Evolutionary conservation across 2,888 invertebrate species (phyloP).

Genomic region (Thumatha senex): DNA sequence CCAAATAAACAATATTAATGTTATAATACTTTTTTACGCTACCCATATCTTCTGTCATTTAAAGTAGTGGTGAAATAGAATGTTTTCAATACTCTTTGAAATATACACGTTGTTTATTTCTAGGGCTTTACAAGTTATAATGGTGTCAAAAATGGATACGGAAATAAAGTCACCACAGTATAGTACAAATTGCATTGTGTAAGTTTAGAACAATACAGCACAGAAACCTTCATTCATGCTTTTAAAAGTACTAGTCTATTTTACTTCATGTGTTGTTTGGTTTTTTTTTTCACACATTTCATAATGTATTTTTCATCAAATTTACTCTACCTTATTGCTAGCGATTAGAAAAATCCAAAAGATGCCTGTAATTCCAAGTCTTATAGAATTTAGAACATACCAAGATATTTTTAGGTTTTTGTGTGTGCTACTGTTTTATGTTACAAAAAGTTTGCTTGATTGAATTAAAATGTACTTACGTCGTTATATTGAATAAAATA

Average conservation of each 20-base stretch:
- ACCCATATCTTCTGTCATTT: too few relatives aligned
- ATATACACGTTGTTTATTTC: conserved; percentile 60
- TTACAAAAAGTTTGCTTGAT: background rate
- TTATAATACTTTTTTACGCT: too few relatives aligned
- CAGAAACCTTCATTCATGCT: conserved; percentile 54
- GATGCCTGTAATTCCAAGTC: background rate
- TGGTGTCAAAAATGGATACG: conserved; percentile 77
- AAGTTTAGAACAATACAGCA: conserved; percentile 57
- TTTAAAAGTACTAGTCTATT: conserved; percentile 38
- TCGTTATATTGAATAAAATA: background rate
- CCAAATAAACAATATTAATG: too few relatives aligned
- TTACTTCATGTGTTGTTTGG: conserved; percentile 44
- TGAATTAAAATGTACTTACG: background rate
- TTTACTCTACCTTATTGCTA: conserved; percentile 18
- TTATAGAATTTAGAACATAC: background rate
- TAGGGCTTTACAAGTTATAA: conserved; percentile 83
- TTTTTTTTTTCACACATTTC: conserved; percentile 29
- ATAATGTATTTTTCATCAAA: conserved; percentile 23
- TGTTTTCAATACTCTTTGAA: background rate
- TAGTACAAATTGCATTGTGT: conserved; percentile 74
- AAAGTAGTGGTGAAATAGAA: too few relatives aligned
- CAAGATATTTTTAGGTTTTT: background rate
- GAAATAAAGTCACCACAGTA: conserved; percentile 78
- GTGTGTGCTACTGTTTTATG: background rate
- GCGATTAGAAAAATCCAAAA: background rate